Conservation (phyloP, 2,888 invertebrate species). For the Pyrrhosoma nymphula region DNA sequence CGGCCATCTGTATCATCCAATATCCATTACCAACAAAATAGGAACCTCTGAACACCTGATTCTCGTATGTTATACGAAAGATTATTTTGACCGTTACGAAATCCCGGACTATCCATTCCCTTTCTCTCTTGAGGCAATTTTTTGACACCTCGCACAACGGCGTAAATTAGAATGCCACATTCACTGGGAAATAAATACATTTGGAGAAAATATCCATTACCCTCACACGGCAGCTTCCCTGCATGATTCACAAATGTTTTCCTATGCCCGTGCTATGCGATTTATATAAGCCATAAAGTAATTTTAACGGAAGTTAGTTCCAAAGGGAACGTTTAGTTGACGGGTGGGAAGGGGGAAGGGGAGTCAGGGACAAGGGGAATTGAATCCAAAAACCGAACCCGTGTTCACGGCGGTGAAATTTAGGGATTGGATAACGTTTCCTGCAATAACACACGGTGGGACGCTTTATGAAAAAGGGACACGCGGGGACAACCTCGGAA, state of each 20-base stretch:
- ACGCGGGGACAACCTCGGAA: constrained; percentile 35
- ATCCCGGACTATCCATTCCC: not conserved
- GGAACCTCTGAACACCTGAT: not conserved
- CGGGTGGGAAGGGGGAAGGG: no score
- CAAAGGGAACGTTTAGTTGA: not conserved
- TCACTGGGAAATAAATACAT: not conserved
- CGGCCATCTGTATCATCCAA: not conserved
- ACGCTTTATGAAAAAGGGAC: constrained; percentile 20
- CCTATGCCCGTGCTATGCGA: not conserved
- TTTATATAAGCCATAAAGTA: constrained; percentile 32
- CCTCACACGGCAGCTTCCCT: not conserved
- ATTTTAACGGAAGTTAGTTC: constrained; percentile 19
- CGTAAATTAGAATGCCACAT: not conserved
- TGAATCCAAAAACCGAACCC: constrained; percentile 27
- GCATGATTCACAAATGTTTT: not conserved
- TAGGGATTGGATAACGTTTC: constrained; percentile 25
- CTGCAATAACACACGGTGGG: constrained; percentile 3
- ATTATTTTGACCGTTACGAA: not conserved
- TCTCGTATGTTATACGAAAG: not conserved
- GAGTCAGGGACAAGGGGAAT: not conserved
- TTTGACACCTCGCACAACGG: not conserved
- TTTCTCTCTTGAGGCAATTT: not conserved
- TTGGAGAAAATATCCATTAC: not conserved
- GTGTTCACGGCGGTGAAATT: not conserved
- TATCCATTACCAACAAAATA: not conserved